These are phyloP conservation scores for Listronotus bonariensis DNA, from an alignment of 1,140 invertebrate species.

Conservation along the genomic window DNA sequence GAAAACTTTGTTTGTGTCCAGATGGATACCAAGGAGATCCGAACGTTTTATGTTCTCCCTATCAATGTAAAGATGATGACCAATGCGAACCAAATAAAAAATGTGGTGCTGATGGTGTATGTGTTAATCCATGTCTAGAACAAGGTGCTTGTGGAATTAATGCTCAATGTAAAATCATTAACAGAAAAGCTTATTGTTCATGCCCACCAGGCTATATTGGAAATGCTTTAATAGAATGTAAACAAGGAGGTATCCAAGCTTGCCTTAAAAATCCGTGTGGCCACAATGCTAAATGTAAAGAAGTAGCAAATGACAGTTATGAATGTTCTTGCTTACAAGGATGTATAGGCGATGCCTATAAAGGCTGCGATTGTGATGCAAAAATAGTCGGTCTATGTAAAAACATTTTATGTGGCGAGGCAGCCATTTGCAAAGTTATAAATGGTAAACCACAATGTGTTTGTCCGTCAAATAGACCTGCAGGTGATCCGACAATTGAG, in stretches of 20 bases:
- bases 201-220: slow-evolving; percentile 85
- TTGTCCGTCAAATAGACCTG: slow-evolving; percentile 78
- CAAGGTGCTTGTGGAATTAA: slow-evolving; percentile 78
- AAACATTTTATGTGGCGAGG: slow-evolving; percentile 75
- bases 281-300: slow-evolving; percentile 78
- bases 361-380: slow-evolving; percentile 75
- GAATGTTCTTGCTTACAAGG: slow-evolving; percentile 79
- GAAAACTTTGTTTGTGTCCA: slow-evolving; percentile 83
- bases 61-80: slow-evolving; percentile 75
- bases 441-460: slow-evolving; percentile 75
- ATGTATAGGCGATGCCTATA: slow-evolving; percentile 80
- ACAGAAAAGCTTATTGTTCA: slow-evolving; percentile 76
- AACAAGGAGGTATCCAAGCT: slow-evolving; percentile 66
- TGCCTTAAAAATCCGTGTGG: slow-evolving; percentile 83
- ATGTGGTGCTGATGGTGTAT: slow-evolving; percentile 73
- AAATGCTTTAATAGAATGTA: slow-evolving; percentile 80
- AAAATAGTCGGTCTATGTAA: slow-evolving; percentile 68
- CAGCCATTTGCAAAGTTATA: slow-evolving; percentile 77
- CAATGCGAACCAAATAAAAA: slow-evolving; percentile 80
- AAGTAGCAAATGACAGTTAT: slow-evolving; percentile 69
- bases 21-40: slow-evolving; percentile 82
- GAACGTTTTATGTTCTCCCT: slow-evolving; percentile 70
- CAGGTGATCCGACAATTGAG: slow-evolving; percentile 82
- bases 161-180: slow-evolving; percentile 81
- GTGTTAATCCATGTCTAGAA: slow-evolving; percentile 82